phyloP scores from a whole-genome alignment of 2,113 vertebrate species.

The Mus pahari region DNA sequence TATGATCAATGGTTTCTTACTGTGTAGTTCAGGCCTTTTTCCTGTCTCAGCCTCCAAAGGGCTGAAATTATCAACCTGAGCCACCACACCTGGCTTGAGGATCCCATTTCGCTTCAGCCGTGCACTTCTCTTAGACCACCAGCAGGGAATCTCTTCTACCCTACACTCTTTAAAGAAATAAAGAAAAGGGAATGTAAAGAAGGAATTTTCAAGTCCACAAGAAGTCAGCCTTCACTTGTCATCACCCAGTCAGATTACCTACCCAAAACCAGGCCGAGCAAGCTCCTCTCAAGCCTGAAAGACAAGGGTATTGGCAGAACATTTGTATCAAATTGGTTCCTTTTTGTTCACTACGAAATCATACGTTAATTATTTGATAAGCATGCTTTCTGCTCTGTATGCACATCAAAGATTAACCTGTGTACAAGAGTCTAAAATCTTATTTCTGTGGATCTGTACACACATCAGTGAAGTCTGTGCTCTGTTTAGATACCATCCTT shows the following conservation, averaged over 20 bases:
- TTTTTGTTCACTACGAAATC: conserved; percentile 45
- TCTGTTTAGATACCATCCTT: conserved; percentile 56
- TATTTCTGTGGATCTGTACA: conserved; percentile 46
- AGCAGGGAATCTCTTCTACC: neutral
- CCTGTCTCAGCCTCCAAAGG: neutral
- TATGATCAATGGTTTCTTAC: neutral
- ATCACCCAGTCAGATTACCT: conserved; percentile 9
- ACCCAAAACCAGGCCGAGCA: neutral
- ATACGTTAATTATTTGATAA: conserved; percentile 57
- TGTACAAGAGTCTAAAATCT: conserved; percentile 8
- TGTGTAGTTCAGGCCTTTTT: neutral
- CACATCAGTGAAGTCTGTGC: conserved; percentile 50
- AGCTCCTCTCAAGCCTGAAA: neutral
- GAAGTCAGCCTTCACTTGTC: conserved; percentile 22
- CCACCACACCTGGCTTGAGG: neutral
- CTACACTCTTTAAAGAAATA: neutral
- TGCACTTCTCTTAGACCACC: neutral
- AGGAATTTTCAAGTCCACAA: neutral
- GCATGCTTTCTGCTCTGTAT: conserved; percentile 34
- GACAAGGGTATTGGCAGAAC: neutral
- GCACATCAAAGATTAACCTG: conserved; percentile 65
- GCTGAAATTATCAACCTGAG: neutral
- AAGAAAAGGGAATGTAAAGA: neutral
- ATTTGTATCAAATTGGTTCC: conserved; percentile 29
- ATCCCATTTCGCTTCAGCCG: conserved; percentile 6